Evolutionary conservation across 2,113 vertebrate species (phyloP).

Genomic region (Pedionomus torquatus): DNA sequence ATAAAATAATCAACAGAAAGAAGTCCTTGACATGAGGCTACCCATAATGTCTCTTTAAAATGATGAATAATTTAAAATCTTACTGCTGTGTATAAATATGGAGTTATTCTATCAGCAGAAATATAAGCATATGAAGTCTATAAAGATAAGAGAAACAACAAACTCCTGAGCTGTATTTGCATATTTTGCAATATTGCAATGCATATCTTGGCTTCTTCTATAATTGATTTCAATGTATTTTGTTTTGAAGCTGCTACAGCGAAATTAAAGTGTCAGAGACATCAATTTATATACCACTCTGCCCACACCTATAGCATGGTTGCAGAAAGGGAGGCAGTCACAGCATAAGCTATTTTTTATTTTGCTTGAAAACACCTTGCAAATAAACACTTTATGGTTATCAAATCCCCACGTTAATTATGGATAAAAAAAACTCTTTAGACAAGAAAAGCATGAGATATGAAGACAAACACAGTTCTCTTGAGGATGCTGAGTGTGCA

Average conservation of each 20-base stretch:
- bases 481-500: slow-evolving; percentile 16
- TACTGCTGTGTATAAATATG: background rate
- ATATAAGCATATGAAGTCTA: background rate
- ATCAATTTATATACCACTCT: slow-evolving; percentile 28
- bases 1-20: background rate
- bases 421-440: slow-evolving; percentile 15
- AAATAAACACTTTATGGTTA: slow-evolving; percentile 3
- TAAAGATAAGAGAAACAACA: background rate
- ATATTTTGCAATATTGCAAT: slow-evolving; percentile 14
- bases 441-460: slow-evolving; percentile 19
- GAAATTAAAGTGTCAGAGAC: slow-evolving; percentile 34
- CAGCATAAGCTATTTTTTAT: slow-evolving; percentile 10
- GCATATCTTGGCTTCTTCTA: background rate
- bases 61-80: background rate
- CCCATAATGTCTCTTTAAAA: background rate
- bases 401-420: slow-evolving; percentile 37
- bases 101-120: background rate
- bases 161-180: background rate
- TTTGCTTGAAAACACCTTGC: slow-evolving; percentile 32
- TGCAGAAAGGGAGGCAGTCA: slow-evolving; percentile 1
- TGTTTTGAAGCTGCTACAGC: slow-evolving; percentile 33
- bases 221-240: slow-evolving; percentile 9
- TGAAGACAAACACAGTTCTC: slow-evolving; percentile 15
- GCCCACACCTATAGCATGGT: background rate
- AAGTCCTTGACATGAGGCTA: background rate